A percentile compares a stretch with the other conserved stretches of the same genome.
phyloP scores from a whole-genome alignment of 2,888 invertebrate species.

The Sipha maydis region DNA sequence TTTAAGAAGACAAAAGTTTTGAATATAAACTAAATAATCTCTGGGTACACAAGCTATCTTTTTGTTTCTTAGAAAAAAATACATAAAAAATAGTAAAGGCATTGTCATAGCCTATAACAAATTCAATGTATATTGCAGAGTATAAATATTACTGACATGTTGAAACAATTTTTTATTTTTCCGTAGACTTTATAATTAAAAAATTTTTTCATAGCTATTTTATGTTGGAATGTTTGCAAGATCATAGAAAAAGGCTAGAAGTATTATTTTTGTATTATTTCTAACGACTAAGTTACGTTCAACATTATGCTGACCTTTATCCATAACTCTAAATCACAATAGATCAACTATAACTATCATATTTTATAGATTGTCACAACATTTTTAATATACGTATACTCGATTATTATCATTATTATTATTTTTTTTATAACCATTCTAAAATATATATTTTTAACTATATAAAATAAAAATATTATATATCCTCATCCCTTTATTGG shows the following conservation, averaged over 20 bases:
- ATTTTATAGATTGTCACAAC: neutral
- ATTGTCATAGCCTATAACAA: neutral
- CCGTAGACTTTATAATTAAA: too few species aligned
- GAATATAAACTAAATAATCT: neutral
- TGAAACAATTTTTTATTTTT: neutral
- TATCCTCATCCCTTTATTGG: neutral
- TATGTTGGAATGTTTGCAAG: neutral
- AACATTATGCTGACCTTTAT: neutral
- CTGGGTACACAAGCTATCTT: neutral
- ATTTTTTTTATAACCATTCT: neutral
- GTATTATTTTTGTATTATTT: neutral
- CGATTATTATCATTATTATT: too few species aligned
- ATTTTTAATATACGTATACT: neutral
- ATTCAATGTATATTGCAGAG: neutral
- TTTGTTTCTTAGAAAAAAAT: neutral
- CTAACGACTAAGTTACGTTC: neutral
- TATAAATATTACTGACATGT: neutral
- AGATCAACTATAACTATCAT: neutral
- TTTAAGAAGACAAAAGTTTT: neutral
- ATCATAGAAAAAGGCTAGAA: neutral
- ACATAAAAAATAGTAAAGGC: neutral
- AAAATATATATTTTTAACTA: neutral
- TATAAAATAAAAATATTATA: neutral
- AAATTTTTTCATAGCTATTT: too few species aligned
- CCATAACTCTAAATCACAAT: neutral